Evolutionary conservation across 2,113 vertebrate genomes (phyloP).

Genomic region (Terrapene triunguis): DNA sequence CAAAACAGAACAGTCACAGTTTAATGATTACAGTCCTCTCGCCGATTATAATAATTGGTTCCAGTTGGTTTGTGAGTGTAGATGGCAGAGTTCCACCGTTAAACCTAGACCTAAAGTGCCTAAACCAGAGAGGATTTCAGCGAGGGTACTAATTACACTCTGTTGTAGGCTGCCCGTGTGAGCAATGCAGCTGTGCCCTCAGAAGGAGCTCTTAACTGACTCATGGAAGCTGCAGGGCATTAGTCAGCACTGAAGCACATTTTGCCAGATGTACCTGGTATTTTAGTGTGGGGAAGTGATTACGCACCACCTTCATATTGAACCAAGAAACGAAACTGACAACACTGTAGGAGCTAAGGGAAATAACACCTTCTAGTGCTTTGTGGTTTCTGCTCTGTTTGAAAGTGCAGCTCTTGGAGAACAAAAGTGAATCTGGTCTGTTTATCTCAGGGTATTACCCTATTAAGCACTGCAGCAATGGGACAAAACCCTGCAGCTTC

Average conservation of each 20-base stretch:
- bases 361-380: background rate
- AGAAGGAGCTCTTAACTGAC: background rate
- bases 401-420: background rate
- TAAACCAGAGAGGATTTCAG: background rate
- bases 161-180: background rate
- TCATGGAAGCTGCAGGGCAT: background rate
- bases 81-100: background rate
- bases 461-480: background rate
- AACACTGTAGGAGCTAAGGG: background rate
- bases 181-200: background rate
- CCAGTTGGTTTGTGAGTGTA: background rate
- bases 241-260: background rate
- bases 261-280: background rate
- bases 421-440: background rate
- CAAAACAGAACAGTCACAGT: accelerated
- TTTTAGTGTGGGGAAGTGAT: background rate
- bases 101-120: accelerated
- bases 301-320: background rate
- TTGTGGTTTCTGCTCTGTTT: background rate
- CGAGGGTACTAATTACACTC: accelerated
- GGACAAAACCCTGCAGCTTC: background rate
- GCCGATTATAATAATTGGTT: accelerated
- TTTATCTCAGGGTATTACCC: background rate
- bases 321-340: background rate
- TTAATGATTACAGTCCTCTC: accelerated